phyloP scores from a whole-genome alignment of 2,888 invertebrate genomes.

The Diarsia rubi region DNA sequence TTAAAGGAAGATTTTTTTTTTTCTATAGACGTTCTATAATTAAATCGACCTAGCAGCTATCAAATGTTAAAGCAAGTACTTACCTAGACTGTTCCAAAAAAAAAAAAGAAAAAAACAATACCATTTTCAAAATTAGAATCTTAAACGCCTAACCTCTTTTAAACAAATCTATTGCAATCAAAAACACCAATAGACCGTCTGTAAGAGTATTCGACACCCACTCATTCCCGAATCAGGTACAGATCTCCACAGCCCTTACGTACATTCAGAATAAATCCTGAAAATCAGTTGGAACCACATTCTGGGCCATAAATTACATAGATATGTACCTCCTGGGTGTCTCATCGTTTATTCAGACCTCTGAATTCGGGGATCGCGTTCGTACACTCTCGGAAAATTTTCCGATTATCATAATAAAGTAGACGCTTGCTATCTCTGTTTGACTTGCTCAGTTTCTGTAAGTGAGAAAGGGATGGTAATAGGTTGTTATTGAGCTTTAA shows the following conservation, averaged over 20 bases:
- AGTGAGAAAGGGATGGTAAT: slow-evolving; percentile 20
- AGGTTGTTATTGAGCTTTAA: slow-evolving; percentile 61
- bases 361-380: slow-evolving; percentile 74
- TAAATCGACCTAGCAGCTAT: background rate
- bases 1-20: too few relatives aligned
- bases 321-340: slow-evolving; percentile 75
- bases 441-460: background rate
- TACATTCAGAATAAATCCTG: slow-evolving; percentile 61
- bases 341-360: slow-evolving; percentile 84
- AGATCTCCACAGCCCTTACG: slow-evolving; percentile 55
- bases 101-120: too few relatives aligned
- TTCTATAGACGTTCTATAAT: background rate
- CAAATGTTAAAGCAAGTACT: background rate
- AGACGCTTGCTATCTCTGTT: slow-evolving; percentile 72
- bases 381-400: slow-evolving; percentile 83
- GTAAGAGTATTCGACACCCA: slow-evolving; percentile 5
- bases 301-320: slow-evolving; percentile 73
- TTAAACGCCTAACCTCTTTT: background rate
- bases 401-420: slow-evolving; percentile 88
- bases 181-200: background rate
- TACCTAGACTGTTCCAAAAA: background rate
- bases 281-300: slow-evolving; percentile 69
- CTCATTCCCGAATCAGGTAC: slow-evolving; percentile 47
- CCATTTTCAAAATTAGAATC: background rate
- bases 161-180: background rate